These are phyloP conservation scores for Siniperca knerii DNA, from an alignment of 2,113 vertebrate genomes.

Conservation along the genomic window DNA sequence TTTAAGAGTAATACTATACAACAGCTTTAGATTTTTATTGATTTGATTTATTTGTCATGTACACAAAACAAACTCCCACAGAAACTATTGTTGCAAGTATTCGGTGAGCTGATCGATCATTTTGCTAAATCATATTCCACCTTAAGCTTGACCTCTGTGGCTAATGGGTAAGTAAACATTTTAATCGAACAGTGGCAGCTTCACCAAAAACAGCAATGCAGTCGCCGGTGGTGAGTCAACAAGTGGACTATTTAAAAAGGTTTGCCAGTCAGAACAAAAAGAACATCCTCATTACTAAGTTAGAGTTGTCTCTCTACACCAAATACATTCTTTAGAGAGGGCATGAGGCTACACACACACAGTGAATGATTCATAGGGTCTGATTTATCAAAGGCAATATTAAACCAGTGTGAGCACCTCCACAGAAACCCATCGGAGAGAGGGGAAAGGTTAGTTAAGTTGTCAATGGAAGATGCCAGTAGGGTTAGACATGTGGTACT, in stretches of 20 bases:
- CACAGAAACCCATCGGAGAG: constrained; percentile 1
- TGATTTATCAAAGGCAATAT: constrained; percentile 18
- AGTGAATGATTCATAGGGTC: constrained; percentile 16
- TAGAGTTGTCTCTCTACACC: not conserved
- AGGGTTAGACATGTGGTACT: not conserved
- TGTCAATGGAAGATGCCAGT: not conserved
- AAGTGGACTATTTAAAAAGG: not conserved
- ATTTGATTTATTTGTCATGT: not conserved
- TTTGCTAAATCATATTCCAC: constrained; percentile 13
- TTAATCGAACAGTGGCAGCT: not conserved
- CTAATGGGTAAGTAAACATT: constrained; percentile 15
- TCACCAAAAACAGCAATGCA: not conserved
- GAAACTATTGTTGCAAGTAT: not conserved
- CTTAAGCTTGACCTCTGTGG: constrained; percentile 4
- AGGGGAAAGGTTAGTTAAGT: constrained; percentile 8
- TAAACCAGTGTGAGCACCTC: constrained; percentile 6
- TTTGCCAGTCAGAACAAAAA: not conserved
- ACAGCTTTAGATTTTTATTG: no score
- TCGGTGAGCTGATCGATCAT: not conserved
- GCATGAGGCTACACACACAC: constrained; percentile 19
- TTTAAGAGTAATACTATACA: not conserved
- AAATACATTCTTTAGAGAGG: not conserved
- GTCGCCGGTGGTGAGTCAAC: not conserved
- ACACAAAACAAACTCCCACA: not conserved
- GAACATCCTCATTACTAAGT: constrained; percentile 13